phyloP scores from a whole-genome alignment of 2,888 invertebrate species.

The Ennomos quercinarius region DNA sequence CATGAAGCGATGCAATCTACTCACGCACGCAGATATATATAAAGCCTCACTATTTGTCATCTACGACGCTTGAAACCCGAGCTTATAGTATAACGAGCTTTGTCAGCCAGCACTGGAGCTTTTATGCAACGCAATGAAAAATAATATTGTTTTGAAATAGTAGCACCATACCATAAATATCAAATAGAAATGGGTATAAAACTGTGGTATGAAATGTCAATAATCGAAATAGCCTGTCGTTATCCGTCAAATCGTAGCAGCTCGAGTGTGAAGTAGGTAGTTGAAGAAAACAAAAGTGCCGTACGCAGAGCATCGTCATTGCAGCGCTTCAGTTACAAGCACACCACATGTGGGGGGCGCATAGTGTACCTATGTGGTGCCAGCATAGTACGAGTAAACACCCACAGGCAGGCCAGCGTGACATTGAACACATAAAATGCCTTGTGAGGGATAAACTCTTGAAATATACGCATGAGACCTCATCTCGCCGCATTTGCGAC shows the following conservation, averaged over 20 bases:
- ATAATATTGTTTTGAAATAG: slow-evolving; percentile 12
- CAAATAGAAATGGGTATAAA: slow-evolving; percentile 6
- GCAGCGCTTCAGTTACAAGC: no score
- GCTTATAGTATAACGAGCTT: slow-evolving; percentile 6
- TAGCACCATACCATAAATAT: slow-evolving; percentile 11
- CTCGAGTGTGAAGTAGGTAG: no score
- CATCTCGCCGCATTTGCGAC: background rate
- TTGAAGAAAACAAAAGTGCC: no score
- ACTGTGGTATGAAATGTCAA: no score
- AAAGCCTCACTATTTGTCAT: slow-evolving; percentile 18
- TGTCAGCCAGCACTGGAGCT: slow-evolving; percentile 5
- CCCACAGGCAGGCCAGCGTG: background rate
- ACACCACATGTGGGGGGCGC: no score
- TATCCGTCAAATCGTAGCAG: no score
- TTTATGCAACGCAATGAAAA: slow-evolving; percentile 13
- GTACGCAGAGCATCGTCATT: no score
- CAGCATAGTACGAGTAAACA: background rate
- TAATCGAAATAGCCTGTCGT: background rate
- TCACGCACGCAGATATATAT: slow-evolving; percentile 3
- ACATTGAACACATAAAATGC: no score
- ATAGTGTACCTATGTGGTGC: background rate
- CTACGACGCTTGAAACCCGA: no score
- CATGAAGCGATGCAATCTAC: no score
- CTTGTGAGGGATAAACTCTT: background rate
- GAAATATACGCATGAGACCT: slow-evolving; percentile 1